Percentiles rank a stretch among this genome's conserved stretches.
These are phyloP conservation scores for Crotalus horridus DNA, from an alignment of 2,113 vertebrate genomes.

Conservation along the genomic window DNA sequence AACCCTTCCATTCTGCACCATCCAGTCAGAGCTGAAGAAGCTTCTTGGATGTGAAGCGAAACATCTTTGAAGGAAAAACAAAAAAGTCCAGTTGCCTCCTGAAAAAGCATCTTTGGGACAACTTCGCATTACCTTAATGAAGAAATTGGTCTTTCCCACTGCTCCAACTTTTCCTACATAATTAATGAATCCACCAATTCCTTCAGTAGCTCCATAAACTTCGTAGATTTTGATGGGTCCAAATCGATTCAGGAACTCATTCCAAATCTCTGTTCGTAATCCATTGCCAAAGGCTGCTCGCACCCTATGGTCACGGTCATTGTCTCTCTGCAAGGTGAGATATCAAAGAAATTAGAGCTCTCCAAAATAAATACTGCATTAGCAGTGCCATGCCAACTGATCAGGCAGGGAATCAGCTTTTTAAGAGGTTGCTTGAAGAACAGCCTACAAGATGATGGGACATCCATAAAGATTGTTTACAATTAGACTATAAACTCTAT, in stretches of 20 bases:
- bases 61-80: too few species aligned
- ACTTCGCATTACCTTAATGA: constrained; percentile 70
- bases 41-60: too few species aligned
- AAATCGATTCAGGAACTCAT: constrained; percentile 77
- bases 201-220: constrained; percentile 84
- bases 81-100: too few species aligned
- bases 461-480: neutral
- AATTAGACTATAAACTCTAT: neutral
- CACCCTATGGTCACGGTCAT: constrained; percentile 76
- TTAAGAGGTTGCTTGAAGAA: neutral
- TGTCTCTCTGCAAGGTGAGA: constrained; percentile 62
- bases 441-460: neutral
- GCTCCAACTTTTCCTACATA: constrained; percentile 79
- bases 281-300: constrained; percentile 80
- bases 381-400: neutral
- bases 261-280: constrained; percentile 76
- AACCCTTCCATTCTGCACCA: too few species aligned
- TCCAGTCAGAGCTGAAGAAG: too few species aligned
- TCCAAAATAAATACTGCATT: neutral
- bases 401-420: neutral
- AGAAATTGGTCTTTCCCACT: constrained; percentile 67
- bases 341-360: neutral
- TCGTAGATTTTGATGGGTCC: constrained; percentile 77
- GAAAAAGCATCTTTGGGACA: too few species aligned
- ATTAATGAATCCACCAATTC: constrained; percentile 80